Evolutionary conservation across 37 sponge, comb jelly and placozoan species (phyloP).

Genomic region (Eunapius fragilis): DNA sequence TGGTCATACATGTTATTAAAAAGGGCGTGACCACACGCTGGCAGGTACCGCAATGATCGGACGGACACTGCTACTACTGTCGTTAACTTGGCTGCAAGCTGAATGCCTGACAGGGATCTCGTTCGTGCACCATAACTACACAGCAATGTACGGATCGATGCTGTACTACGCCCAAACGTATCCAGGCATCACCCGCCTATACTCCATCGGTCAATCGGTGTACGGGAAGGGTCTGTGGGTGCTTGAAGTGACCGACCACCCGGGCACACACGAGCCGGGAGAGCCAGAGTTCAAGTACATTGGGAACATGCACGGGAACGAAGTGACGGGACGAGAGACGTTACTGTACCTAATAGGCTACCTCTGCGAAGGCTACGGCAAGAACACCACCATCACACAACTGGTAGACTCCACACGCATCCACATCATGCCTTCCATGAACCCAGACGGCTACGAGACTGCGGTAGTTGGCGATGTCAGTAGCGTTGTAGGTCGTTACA

Average conservation of each 20-base stretch:
- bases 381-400: slow-evolving; percentile 48
- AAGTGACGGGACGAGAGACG: slow-evolving; percentile 94
- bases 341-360: slow-evolving; percentile 80
- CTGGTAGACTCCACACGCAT: slow-evolving; percentile 87
- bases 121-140: slow-evolving; percentile 74
- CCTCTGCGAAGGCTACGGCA: slow-evolving; percentile 83
- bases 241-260: slow-evolving; percentile 86
- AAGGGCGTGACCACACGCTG: too few relatives aligned
- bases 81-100: too few relatives aligned
- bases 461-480: slow-evolving; percentile 54
- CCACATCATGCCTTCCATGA: slow-evolving; percentile 96
- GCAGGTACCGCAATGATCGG: too few relatives aligned
- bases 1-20: too few relatives aligned
- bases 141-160: slow-evolving; percentile 44
- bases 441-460: slow-evolving; percentile 93
- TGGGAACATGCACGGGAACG: slow-evolving; percentile 99
- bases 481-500: slow-evolving; percentile 64
- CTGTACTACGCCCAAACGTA: slow-evolving; percentile 19
- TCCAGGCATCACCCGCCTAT: slow-evolving; percentile 80
- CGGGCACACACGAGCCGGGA: slow-evolving; percentile 85
- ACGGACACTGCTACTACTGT: too few relatives aligned
- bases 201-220: slow-evolving; percentile 81
- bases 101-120: neutral
- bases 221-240: slow-evolving; percentile 61
- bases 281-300: slow-evolving; percentile 98